Evolutionary conservation across 2,113 vertebrate species (phyloP), one percentile per base, ranked within the genome.

Genomic region (Thalassarche chlororhynchos): DNA sequence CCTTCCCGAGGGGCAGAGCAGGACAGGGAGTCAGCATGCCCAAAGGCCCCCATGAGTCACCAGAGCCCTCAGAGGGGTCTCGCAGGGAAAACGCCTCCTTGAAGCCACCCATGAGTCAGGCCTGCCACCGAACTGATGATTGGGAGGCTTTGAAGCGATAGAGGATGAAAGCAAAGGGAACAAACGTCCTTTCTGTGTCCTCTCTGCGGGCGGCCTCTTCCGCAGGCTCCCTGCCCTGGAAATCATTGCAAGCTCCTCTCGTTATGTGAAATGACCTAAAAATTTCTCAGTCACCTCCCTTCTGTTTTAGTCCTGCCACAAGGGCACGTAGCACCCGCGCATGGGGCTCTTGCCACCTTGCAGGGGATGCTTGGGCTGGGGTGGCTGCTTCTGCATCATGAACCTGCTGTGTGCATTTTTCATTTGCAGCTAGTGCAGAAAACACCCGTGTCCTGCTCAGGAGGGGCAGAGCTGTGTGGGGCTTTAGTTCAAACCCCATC

Each of bases 321-420:
- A 66, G 28, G 8, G 2, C 28, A 64, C 0, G 0, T 12, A 62
- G 9, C 13, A 31, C 8, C 21, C 21, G 1, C 0, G 0, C 28
- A 8, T 0, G 2, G 34, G 46, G 20, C 23, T 62, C 11, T 36
- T 34, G 31, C 42, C 31, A 12, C 54, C 34, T 14, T 16, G 25
- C 69, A 47, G 40, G 52, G 31, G 34, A 10, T 55, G 58, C 28
- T 26, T 0, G 0, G 15, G 26, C 29, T 76, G 52, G 10, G 12
- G 9, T 42, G 36, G 75, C 47, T 26, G 29, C 42, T 49, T 24
- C 32, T 21, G 28, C n/a, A 12, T 13, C 6, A 0, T 36, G 19
- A 52, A 70, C 25, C 28, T 68, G 24, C 54, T 32, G 23, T 4
- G 21, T 21, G 7, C 23, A 9, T n/a, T 58, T n/a, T 25, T 66